Evolutionary conservation across 2,888 invertebrate species (phyloP).

Genomic region (Zygaena filipendulae): DNA sequence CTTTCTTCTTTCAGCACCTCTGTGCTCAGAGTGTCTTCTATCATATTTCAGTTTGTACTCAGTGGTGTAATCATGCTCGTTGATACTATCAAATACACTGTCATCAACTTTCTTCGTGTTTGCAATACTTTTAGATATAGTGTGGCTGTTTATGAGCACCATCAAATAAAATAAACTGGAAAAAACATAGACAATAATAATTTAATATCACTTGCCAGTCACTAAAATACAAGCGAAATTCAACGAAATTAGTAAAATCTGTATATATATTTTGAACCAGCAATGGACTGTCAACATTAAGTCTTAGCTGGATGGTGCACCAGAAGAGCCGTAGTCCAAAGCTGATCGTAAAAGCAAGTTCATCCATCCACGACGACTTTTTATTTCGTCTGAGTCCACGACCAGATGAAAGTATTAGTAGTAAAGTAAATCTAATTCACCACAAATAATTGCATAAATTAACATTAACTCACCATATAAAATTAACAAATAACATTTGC

Average conservation of each 20-base stretch:
- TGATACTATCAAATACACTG: slow-evolving; percentile 22
- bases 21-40: slow-evolving; percentile 17
- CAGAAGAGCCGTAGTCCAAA: too few species aligned
- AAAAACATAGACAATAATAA: slow-evolving; percentile 14
- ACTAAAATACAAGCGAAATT: neutral
- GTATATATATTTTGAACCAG: too few species aligned
- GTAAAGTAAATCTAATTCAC: too few species aligned
- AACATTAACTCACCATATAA: slow-evolving; percentile 55
- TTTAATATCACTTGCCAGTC: neutral
- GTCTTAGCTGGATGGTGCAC: too few species aligned
- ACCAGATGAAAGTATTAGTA: too few species aligned
- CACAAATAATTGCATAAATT: too few species aligned
- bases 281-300: too few species aligned
- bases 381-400: too few species aligned
- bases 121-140: slow-evolving; percentile 44
- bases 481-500: slow-evolving; percentile 55
- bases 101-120: slow-evolving; percentile 23
- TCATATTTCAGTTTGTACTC: slow-evolving; percentile 17
- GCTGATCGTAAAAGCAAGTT: too few species aligned
- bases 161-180: slow-evolving; percentile 52
- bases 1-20: slow-evolving; percentile 12
- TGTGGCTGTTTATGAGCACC: slow-evolving; percentile 36
- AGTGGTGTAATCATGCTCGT: slow-evolving; percentile 16
- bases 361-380: too few species aligned
- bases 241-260: neutral